These are phyloP conservation scores for Nerophis lumbriciformis DNA, from an alignment of 2,113 vertebrate genomes.

Conservation along the genomic window DNA sequence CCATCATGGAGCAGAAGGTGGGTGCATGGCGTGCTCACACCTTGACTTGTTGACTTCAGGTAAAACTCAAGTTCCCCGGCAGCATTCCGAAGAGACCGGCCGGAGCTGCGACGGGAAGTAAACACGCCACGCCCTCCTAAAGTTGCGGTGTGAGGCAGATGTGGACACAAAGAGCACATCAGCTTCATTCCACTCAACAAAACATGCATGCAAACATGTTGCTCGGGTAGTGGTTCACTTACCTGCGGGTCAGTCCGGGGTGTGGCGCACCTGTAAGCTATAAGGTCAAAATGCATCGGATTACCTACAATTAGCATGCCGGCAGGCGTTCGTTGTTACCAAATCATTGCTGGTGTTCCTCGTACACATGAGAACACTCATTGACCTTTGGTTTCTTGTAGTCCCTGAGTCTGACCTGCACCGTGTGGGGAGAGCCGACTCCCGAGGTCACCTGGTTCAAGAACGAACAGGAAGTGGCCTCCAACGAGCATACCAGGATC, in stretches of 20 bases:
- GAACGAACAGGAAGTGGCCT: conserved; percentile 84
- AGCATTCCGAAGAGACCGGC: conserved; percentile 5
- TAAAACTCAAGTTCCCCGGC: neutral
- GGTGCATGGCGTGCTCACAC: neutral
- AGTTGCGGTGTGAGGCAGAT: too few species aligned
- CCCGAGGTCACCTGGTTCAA: conserved; percentile 95
- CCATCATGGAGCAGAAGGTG: conserved; percentile 99
- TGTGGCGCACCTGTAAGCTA: too few species aligned
- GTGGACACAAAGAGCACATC: too few species aligned
- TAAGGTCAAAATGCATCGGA: too few species aligned
- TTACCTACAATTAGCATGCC: too few species aligned
- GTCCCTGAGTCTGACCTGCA: conserved; percentile 94
- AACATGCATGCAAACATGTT: too few species aligned
- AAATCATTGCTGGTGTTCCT: neutral
- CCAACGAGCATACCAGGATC: conserved; percentile 77
- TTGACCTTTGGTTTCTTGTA: conserved; percentile 38
- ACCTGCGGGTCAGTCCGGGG: too few species aligned
- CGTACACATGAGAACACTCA: neutral
- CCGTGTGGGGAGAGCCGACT: conserved; percentile 90
- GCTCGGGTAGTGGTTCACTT: too few species aligned
- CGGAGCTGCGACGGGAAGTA: neutral
- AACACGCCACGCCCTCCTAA: neutral
- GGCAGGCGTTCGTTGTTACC: neutral
- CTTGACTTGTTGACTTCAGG: neutral
- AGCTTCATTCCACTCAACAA: too few species aligned